Percentiles rank a stretch among this genome's conserved stretches.
Conservation (phyloP, 2,797 vertebrate species). For the Anolis apletophallus region DNA sequence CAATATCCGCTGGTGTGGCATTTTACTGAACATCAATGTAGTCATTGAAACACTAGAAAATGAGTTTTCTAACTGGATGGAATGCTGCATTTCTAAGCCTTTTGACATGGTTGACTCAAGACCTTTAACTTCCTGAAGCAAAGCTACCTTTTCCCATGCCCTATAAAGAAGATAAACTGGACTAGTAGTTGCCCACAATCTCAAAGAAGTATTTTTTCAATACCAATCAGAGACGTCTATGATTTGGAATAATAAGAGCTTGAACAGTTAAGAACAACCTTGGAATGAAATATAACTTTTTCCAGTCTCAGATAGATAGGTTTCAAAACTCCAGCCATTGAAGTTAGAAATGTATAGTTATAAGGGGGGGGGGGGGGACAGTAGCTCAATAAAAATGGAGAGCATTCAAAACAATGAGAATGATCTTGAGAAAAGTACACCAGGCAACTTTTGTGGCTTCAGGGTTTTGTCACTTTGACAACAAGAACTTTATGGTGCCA, state of each 20-base stretch:
- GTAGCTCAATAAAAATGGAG: background rate
- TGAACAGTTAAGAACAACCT: background rate
- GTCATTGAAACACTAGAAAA: background rate
- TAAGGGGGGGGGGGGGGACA: background rate
- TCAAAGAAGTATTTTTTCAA: background rate
- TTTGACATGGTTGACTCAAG: background rate
- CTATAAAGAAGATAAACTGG: background rate
- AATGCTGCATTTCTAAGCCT: background rate
- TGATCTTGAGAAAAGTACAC: background rate
- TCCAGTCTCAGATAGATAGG: background rate
- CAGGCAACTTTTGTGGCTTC: background rate
- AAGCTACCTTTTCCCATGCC: background rate
- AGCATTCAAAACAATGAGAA: slow-evolving; percentile 5
- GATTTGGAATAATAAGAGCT: background rate
- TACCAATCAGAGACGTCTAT: background rate
- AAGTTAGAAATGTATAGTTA: background rate
- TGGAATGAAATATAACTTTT: background rate
- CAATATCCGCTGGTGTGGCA: background rate
- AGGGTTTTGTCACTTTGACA: background rate
- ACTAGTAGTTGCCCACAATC: background rate
- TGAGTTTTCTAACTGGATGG: background rate
- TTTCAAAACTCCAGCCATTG: slow-evolving; percentile 1
- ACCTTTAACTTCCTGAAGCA: background rate
- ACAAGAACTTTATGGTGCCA: slow-evolving; percentile 2
- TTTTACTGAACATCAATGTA: background rate